Evolutionary conservation across 2,888 invertebrate genomes (phyloP), one percentile per base, ranked within the genome.

Genomic region (Eilema depressum): DNA sequence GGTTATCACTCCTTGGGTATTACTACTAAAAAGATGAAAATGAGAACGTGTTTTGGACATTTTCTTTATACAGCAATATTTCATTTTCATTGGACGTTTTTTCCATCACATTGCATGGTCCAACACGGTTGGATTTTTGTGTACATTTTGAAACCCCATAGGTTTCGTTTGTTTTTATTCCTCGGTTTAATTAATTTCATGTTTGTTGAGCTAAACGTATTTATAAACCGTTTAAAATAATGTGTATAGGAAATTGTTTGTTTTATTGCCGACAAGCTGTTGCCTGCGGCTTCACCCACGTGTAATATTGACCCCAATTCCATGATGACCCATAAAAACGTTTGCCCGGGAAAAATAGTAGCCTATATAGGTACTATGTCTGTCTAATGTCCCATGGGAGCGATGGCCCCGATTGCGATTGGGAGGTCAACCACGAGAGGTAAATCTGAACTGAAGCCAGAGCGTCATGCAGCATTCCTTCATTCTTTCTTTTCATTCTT

Each of bases 121-220:
- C 20, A 20, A 20, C 47, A 17, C 47, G 12, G 20, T 53, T 10
- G 8, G 7, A 53, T 53, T 53, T 53, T 53, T n/a, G 53, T 53
- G 8, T n/a, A 53, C 1, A 53, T 53, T 53, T 53, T 1, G n/a
- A 53, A 53, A 53, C 53, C 20, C n/a, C 53, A 53, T 53, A n/a
- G 47, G 47, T n/a, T 8, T n/a, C 53, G n/a, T 53, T n/a, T 53
- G 10, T 53, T 53, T n/a, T 53, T 53, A n/a, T 53, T n/a, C n/a
- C n/a, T 53, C 20, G 53, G n/a, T 53, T 41, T 53, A 53, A 53
- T 53, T n/a, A n/a, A 53, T n/a, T 53, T 53, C 47, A 53, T 53
- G 53, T 53, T 53, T n/a, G 53, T 20, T 53, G n/a, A 53, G 53
- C n/a, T 5, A n/a, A 53, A 53, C 5, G 20, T 47, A 47, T 47